These are phyloP conservation scores for Rhyacophila evoluta DNA, from an alignment of 2,888 invertebrate genomes.

Conservation along the genomic window DNA sequence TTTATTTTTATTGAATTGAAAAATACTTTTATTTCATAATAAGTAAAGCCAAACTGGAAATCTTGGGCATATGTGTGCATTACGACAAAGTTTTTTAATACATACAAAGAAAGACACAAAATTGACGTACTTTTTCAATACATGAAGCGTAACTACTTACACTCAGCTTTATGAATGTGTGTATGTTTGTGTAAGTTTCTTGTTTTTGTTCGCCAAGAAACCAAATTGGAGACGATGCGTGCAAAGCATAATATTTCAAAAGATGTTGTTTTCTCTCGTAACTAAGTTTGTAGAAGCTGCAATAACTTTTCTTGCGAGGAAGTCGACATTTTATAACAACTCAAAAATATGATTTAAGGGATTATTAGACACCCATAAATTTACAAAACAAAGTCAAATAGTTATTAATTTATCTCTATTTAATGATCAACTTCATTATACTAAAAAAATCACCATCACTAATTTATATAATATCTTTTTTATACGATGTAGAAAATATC, in stretches of 20 bases:
- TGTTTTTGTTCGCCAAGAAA: constrained; percentile 22
- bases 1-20: too few relatives aligned
- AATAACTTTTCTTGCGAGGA: not conserved
- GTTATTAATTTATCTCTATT: not conserved
- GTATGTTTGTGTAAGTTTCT: not conserved
- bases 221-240: constrained; percentile 22
- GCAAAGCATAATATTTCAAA: constrained; percentile 18
- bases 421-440: too few relatives aligned
- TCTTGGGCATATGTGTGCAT: not conserved
- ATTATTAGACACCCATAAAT: not conserved
- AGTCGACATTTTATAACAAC: not conserved
- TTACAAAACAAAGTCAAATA: not conserved
- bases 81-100: not conserved
- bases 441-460: too few relatives aligned
- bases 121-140: constrained; percentile 5
- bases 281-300: not conserved
- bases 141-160: not conserved
- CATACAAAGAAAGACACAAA: not conserved
- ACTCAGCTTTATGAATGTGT: not conserved
- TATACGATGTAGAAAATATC: too few relatives aligned
- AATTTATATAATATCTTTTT: too few relatives aligned
- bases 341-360: not conserved
- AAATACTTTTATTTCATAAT: too few relatives aligned
- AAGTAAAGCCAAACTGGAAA: too few relatives aligned
- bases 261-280: constrained; percentile 9